Base-by-base conservation (phyloP, 1,140 invertebrate species). In the Orchesella cincta region DNA sequence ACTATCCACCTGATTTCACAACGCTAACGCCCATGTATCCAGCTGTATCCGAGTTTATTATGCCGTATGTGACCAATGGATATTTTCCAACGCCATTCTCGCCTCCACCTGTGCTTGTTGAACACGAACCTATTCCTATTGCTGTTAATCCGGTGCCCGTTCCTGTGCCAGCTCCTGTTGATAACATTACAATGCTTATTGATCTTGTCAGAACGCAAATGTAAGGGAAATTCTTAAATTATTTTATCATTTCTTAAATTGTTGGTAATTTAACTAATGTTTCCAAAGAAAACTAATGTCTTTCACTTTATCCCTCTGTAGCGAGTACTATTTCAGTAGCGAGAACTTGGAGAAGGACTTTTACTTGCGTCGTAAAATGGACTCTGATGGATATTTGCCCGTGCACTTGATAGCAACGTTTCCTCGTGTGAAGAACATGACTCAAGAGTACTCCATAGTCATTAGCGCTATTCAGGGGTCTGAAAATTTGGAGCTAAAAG, bases 241-340 rank as follows among this genome's bases (percentile, higher is more conserved):
- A 71, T 2, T 46, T 28, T 16, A 26, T 52, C 35, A 72, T 35
- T 20, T 12, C 16, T 23, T 62, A 62, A 31, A 34, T 51, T 71
- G 36, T 16, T 34, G 23, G 12, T 29, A 29, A 28, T 77, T 72
- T n/a, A 46, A 51, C 14, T 29, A n/a, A 12, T 75, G n/a, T 26
- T 34, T 74, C 26, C 33, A 14, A 79, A 36, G 16, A 71, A 71
- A 71, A 33, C 26, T 33, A 31, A 33, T 29, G 16, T 28, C 18
- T 33, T 1, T 71, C 16, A 12, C 12, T 73, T 5, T 73, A 23
- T 77, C 78, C 73, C 82, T 81, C 89, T 90, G 36, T 87, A 98
- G 96, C 85, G 97, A 99, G 88, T 99, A 99, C 87, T 99, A 99
- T 89, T 99, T 99, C 87, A 97, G 95, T 84, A 92, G 93, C 82